Conservation (phyloP, 2,113 vertebrate species). For the Theropithecus gelada region DNA sequence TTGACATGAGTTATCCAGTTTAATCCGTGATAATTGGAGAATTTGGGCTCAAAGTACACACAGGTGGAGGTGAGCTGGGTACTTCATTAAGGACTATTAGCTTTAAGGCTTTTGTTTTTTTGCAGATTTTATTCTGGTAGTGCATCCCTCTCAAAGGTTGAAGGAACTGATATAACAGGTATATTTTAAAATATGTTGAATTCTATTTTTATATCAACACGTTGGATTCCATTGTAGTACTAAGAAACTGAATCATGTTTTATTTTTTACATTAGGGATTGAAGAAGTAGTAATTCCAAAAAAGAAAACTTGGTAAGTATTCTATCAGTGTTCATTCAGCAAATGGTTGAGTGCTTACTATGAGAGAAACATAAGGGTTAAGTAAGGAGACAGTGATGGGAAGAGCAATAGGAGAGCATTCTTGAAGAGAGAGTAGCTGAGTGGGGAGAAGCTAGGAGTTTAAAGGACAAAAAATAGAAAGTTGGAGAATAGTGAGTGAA, state of each 20-base stretch:
- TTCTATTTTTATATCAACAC: background rate
- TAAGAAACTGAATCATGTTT: background rate
- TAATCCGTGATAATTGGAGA: background rate
- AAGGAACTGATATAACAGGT: slow-evolving; percentile 83
- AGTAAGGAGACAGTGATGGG: background rate
- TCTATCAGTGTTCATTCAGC: slow-evolving; percentile 22
- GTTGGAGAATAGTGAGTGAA: background rate
- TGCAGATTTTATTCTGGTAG: slow-evolving; percentile 85
- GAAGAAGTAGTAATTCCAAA: slow-evolving; percentile 89
- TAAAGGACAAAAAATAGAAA: background rate
- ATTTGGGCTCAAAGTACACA: background rate
- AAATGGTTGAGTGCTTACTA: background rate
- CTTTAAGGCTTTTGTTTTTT: background rate
- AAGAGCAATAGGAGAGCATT: background rate
- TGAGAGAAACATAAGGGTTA: background rate
- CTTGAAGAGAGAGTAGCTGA: background rate
- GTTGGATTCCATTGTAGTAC: background rate
- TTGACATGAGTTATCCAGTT: background rate
- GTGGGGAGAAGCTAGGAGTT: background rate
- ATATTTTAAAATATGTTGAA: slow-evolving; percentile 33
- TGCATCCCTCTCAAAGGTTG: slow-evolving; percentile 78
- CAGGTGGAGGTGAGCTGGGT: background rate
- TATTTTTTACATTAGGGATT: slow-evolving; percentile 57
- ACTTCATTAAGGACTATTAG: background rate
- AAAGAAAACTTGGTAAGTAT: slow-evolving; percentile 94